Evolutionary conservation across 1,140 invertebrate species (phyloP), one percentile per base, ranked within the genome.

Genomic region (Sarcophaga bullata): DNA sequence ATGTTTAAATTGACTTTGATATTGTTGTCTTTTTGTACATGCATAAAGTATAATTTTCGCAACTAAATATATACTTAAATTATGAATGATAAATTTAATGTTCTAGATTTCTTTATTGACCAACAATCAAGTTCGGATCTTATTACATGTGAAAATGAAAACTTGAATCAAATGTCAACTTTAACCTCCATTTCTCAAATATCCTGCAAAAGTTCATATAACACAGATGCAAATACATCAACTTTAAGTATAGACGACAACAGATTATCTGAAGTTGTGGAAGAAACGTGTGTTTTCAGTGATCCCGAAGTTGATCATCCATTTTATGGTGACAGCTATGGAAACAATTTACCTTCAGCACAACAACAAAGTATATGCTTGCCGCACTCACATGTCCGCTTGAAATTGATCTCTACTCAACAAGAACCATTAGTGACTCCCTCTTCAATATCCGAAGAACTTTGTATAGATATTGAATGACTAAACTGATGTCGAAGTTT

Each of bases 251-350:
- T 19, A 9, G 62, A 68, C 5, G 62, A 68, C 19, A 17, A 68
- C 19, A 3, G 17, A 8, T 9, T 10, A 19, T 0, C 17, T 9
- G 62, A 4, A 68, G 50, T 75, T n/a, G 80, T 62, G 49, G 80
- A 15, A 47, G 86, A 87, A 54, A 80, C 73, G 58, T 83, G 81
- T 11, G 76, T 85, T 25, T 82, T 85, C 78, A 87, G 86, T 82
- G 88, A 86, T 83, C 84, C 87, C 8, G 85, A 89, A 83, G 84
- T 83, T n/a, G 87, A 89, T 84, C 85, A 87, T n/a, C 62, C 62
- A 8, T 58, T 84, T 48, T 85, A 81, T 47, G 80, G 73, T 17
- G 80, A 58, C 3, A 17, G 50, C 8, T 37, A 49, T 25, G 17
- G 48, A 0, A 19, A 17, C 8, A 15, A 48, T n/a, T 76, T 47